Evolutionary conservation across 2,888 invertebrate species (phyloP).

Genomic region (Ceraclea dissimilis): DNA sequence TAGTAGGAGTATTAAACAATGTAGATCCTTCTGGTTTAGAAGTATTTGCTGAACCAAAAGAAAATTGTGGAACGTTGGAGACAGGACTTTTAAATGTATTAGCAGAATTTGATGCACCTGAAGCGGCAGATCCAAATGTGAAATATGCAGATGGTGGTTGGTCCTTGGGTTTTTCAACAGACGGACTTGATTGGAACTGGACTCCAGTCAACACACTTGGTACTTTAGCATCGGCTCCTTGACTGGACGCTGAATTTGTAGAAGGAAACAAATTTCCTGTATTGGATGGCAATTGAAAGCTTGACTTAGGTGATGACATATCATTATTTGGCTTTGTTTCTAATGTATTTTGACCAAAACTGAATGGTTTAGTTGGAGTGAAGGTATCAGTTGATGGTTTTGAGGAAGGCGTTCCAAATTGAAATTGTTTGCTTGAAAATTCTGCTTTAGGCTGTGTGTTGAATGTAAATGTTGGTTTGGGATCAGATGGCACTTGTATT

Average conservation of each 20-base stretch:
- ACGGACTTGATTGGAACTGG: conserved; percentile 5
- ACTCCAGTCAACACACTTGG: background rate
- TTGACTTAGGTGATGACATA: background rate
- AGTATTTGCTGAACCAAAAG: conserved; percentile 30
- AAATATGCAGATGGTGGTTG: conserved; percentile 8
- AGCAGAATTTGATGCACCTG: background rate
- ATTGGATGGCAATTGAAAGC: conserved; percentile 8
- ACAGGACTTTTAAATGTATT: conserved; percentile 22
- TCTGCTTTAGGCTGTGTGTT: conserved; percentile 21
- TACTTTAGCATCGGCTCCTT: background rate
- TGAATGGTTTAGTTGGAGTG: background rate
- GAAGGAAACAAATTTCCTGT: conserved; percentile 9
- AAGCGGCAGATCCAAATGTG: conserved; percentile 10
- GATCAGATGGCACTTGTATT: conserved; percentile 1
- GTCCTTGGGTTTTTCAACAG: conserved; percentile 17
- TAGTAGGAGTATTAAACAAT: conserved; percentile 4
- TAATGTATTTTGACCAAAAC: background rate
- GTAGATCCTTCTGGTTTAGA: conserved; percentile 13
- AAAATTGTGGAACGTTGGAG: conserved; percentile 31
- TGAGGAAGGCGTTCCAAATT: conserved; percentile 31
- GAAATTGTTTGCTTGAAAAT: conserved; percentile 27
- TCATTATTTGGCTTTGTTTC: background rate
- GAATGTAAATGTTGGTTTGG: conserved; percentile 25
- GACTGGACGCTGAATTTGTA: conserved; percentile 1
- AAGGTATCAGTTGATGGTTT: conserved; percentile 12